phyloP scores from a whole-genome alignment of 2,888 invertebrate species.

The Sminthurides aquaticus region DNA sequence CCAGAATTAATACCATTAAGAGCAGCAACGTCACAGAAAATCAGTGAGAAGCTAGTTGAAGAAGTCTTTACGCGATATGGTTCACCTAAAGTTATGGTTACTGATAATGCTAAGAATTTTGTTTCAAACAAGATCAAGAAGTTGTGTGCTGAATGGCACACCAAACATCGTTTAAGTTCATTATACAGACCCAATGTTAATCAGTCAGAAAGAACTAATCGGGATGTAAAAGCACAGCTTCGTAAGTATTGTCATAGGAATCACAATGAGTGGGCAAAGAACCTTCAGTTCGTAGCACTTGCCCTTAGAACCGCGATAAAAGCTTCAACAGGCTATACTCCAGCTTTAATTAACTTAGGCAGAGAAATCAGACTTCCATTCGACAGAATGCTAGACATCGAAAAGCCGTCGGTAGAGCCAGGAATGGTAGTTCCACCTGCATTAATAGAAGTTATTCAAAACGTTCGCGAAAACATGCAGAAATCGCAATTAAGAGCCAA shows the following conservation, averaged over 20 bases:
- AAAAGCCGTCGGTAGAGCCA: neutral
- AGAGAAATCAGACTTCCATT: conserved; percentile 22
- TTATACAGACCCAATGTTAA: conserved; percentile 28
- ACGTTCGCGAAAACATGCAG: conserved; percentile 15
- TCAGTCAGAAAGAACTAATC: conserved; percentile 27
- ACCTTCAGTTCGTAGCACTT: conserved; percentile 24
- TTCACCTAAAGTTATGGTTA: conserved; percentile 22
- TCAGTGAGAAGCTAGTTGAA: too few species aligned
- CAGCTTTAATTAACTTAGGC: conserved; percentile 23
- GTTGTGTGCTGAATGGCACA: conserved; percentile 25
- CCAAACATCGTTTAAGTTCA: conserved; percentile 18
- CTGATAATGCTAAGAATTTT: conserved; percentile 32
- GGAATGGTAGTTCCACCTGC: neutral
- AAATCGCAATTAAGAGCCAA: conserved; percentile 13
- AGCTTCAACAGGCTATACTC: conserved; percentile 15
- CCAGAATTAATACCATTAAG: too few species aligned
- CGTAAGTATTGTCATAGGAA: conserved; percentile 11
- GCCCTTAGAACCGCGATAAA: conserved; percentile 22
- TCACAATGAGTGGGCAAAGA: conserved; percentile 19
- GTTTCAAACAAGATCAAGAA: conserved; percentile 18
- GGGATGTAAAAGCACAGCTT: conserved; percentile 24
- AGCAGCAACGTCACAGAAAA: too few species aligned
- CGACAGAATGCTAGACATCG: conserved; percentile 12
- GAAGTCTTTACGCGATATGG: too few species aligned
- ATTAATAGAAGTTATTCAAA: conserved; percentile 12